A percentile compares a stretch with the other conserved stretches of the same genome.
phyloP scores from a whole-genome alignment of 1,140 invertebrate species.

The Delia radicum region DNA sequence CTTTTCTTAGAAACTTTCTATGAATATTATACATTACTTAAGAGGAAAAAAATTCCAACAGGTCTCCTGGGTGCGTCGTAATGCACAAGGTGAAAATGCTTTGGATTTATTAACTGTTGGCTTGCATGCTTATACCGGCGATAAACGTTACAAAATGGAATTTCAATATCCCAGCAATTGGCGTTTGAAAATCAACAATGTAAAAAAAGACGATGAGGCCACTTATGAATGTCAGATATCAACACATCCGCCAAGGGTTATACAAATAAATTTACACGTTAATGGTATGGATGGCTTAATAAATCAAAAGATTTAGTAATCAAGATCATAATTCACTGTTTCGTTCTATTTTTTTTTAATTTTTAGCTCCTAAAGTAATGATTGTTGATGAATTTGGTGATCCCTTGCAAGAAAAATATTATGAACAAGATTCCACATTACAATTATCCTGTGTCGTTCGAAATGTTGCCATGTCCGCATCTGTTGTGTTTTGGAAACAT shows the following conservation, averaged over 20 bases:
- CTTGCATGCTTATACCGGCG: slow-evolving; percentile 70
- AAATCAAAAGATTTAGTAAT: too few relatives aligned
- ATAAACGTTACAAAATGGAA: slow-evolving; percentile 71
- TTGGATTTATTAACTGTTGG: slow-evolving; percentile 70
- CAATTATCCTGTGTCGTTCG: slow-evolving; percentile 72
- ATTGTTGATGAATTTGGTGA: slow-evolving; percentile 72
- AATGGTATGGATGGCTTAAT: slow-evolving; percentile 62
- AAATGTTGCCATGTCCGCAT: slow-evolving; percentile 68
- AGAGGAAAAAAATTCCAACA: too few relatives aligned
- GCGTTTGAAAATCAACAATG: slow-evolving; percentile 69
- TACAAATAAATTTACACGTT: slow-evolving; percentile 69
- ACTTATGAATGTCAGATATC: slow-evolving; percentile 77
- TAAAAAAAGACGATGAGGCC: slow-evolving; percentile 70
- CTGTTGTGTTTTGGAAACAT: slow-evolving; percentile 70
- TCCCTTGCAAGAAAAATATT: slow-evolving; percentile 70
- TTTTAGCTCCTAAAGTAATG: slow-evolving; percentile 70
- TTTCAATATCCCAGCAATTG: slow-evolving; percentile 78
- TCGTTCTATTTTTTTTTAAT: background rate
- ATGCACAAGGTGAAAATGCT: slow-evolving; percentile 62
- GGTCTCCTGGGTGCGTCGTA: slow-evolving; percentile 73
- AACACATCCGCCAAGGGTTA: slow-evolving; percentile 73
- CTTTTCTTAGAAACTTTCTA: too few relatives aligned
- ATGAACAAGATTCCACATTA: slow-evolving; percentile 75
- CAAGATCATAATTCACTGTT: background rate
- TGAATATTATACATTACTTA: too few relatives aligned